Evolutionary conservation across 2,888 invertebrate species (phyloP).

Genomic region (Drosophila nr. perissopoda): DNA sequence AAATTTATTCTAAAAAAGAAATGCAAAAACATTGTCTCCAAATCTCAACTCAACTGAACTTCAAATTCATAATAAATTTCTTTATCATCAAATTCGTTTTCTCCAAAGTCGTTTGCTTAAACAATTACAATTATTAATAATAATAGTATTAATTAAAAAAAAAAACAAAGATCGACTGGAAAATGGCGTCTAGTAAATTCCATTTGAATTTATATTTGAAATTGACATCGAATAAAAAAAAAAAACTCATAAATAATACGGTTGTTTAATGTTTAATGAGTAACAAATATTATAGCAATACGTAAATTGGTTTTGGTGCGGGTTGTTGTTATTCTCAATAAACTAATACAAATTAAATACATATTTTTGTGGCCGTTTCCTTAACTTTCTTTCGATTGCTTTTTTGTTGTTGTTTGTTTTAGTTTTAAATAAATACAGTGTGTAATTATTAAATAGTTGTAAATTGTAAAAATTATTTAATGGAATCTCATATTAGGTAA

Average conservation of each 20-base stretch:
- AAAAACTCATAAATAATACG: slow-evolving; percentile 10
- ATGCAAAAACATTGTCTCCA: slow-evolving; percentile 61
- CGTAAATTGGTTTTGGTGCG: slow-evolving; percentile 68
- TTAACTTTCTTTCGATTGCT: not conserved
- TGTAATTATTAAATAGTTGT: slow-evolving; percentile 46
- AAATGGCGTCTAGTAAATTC: slow-evolving; percentile 29
- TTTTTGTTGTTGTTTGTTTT: not conserved
- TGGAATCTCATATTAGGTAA: slow-evolving; percentile 54
- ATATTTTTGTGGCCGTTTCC: slow-evolving; percentile 67
- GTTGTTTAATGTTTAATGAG: slow-evolving; percentile 29
- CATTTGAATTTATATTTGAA: slow-evolving; percentile 5
- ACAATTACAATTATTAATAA: slow-evolving; percentile 15
- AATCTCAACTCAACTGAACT: slow-evolving; percentile 53
- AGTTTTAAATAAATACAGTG: slow-evolving; percentile 60
- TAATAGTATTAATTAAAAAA: slow-evolving; percentile 15
- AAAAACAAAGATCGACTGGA: slow-evolving; percentile 16
- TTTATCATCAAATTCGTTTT: slow-evolving; percentile 26
- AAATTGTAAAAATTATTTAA: slow-evolving; percentile 31
- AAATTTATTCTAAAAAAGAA: slow-evolving; percentile 62
- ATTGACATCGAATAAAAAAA: not conserved
- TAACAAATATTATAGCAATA: slow-evolving; percentile 55
- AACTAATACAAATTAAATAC: slow-evolving; percentile 78
- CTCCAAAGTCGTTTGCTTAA: slow-evolving; percentile 5
- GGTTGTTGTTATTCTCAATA: slow-evolving; percentile 53
- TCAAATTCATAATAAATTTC: slow-evolving; percentile 18